phyloP scores from a whole-genome alignment of 2,888 invertebrate genomes.

The Rhagonycha lutea region DNA sequence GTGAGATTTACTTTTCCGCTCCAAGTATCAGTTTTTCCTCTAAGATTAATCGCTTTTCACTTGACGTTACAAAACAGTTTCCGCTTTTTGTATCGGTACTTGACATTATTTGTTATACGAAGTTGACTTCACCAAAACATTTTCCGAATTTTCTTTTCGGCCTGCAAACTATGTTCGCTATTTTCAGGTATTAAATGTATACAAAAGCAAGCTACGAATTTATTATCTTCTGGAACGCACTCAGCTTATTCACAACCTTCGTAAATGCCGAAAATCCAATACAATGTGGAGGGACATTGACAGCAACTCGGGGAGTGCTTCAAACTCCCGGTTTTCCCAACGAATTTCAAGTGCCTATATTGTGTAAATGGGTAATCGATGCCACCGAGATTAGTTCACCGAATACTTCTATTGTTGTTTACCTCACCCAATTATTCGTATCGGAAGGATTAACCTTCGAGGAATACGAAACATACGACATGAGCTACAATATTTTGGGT shows the following conservation, averaged over 20 bases:
- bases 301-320: constrained; percentile 70
- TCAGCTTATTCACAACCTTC: neutral
- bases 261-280: constrained; percentile 37
- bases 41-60: neutral
- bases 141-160: neutral
- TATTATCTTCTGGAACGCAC: neutral
- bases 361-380: constrained; percentile 86
- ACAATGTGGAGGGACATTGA: constrained; percentile 69
- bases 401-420: constrained; percentile 79
- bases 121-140: neutral
- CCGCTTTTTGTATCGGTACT: neutral
- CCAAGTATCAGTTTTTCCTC: neutral
- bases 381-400: constrained; percentile 56
- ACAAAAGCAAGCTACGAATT: neutral
- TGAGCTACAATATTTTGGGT: constrained; percentile 23
- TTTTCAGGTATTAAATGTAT: neutral
- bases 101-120: neutral
- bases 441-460: constrained; percentile 77
- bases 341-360: constrained; percentile 78
- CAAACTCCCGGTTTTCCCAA: constrained; percentile 85
- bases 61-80: neutral
- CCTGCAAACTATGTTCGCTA: neutral
- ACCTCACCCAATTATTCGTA: constrained; percentile 86
- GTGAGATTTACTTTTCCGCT: neutral
- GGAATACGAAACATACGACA: constrained; percentile 75